Conservation (phyloP, 1,140 invertebrate species). For the Branchinecta lindahli region DNA sequence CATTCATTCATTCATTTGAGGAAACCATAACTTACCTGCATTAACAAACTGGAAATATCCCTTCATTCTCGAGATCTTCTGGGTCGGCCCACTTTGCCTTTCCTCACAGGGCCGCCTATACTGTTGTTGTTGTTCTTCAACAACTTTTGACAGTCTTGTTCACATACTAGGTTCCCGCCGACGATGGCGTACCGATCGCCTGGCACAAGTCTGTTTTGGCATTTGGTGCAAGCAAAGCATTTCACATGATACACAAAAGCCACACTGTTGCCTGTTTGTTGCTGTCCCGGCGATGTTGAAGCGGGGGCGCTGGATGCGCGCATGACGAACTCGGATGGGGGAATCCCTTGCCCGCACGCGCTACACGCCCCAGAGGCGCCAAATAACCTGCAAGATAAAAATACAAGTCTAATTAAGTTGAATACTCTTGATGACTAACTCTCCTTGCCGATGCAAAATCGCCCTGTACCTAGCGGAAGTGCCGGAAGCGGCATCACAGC, state of each 20-base stretch:
- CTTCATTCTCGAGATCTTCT: conserved; percentile 45
- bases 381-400: conserved; percentile 56
- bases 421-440: no score
- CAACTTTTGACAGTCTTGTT: conserved; percentile 82
- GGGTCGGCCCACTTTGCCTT: conserved; percentile 56
- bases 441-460: no score
- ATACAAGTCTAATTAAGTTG: conserved; percentile 15
- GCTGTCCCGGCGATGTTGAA: conserved; percentile 25
- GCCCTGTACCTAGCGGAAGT: no score
- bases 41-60: conserved; percentile 20
- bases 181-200: conserved; percentile 79
- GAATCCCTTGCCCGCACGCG: conserved; percentile 74
- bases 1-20: no score
- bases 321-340: conserved; percentile 79
- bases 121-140: conserved; percentile 41
- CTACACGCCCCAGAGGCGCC: conserved; percentile 67
- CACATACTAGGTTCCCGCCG: conserved; percentile 67
- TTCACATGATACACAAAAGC: conserved; percentile 74
- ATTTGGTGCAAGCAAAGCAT: conserved; percentile 85
- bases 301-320: conserved; percentile 40
- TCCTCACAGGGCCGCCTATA: conserved; percentile 44
- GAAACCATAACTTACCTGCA: no score
- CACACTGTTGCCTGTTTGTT: conserved; percentile 31
- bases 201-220: conserved; percentile 61
- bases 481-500: no score